Evolutionary conservation across 2,888 invertebrate species (phyloP).

Genomic region (Tipula unca): DNA sequence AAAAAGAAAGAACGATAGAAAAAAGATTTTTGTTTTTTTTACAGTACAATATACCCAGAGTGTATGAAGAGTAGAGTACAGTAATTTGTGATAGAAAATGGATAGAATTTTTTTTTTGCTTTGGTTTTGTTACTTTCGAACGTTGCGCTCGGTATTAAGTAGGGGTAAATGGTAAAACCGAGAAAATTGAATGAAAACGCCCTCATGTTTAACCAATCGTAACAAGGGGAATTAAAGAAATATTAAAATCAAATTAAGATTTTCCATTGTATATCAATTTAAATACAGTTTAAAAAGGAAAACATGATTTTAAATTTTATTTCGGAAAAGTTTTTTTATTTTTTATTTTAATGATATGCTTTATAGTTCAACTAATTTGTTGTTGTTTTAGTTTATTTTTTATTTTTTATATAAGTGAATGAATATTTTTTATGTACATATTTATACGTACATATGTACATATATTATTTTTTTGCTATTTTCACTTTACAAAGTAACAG

Average conservation of each 20-base stretch:
- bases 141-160: not conserved
- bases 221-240: constrained; percentile 29
- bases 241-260: constrained; percentile 14
- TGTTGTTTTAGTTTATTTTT: not conserved
- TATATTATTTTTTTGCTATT: not conserved
- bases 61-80: not conserved
- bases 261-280: constrained; percentile 14
- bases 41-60: not conserved
- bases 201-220: constrained; percentile 30
- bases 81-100: constrained; percentile 1
- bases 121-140: not conserved
- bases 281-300: constrained; percentile 14
- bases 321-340: not conserved
- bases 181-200: constrained; percentile 24
- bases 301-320: not conserved
- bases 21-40: not conserved
- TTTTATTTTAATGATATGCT: not conserved
- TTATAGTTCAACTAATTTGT: constrained; percentile 2
- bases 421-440: not conserved
- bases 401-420: not conserved
- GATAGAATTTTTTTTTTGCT: not conserved
- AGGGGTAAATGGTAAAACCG: not conserved
- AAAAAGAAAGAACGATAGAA: not conserved
- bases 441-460: not conserved
- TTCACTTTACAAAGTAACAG: not conserved